phyloP scores from a whole-genome alignment of 2,888 invertebrate genomes.

The Cryptocephalus moraei region DNA sequence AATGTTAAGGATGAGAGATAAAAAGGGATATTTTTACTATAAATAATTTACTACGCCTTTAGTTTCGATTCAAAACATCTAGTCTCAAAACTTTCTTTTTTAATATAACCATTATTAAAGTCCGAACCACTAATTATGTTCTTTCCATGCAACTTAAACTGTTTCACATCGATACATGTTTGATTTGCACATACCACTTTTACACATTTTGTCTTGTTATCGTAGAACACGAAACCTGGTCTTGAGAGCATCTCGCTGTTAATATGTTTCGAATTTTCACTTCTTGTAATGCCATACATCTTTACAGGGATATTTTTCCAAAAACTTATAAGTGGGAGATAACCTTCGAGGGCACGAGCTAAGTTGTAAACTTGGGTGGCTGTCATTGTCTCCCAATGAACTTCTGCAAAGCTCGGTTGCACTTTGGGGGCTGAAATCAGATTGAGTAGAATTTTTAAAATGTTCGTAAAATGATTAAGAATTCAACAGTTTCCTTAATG shows the following conservation, averaged over 20 bases:
- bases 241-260: conserved; percentile 8
- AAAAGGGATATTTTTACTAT: too few relatives aligned
- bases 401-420: conserved; percentile 45
- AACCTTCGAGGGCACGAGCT: conserved; percentile 56
- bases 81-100: conserved; percentile 39
- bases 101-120: conserved; percentile 80
- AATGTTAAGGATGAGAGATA: too few relatives aligned
- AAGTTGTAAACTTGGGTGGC: conserved; percentile 59
- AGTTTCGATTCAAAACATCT: conserved; percentile 32
- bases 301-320: conserved; percentile 53
- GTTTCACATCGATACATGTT: conserved; percentile 53
- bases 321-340: conserved; percentile 51
- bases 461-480: too few relatives aligned
- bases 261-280: conserved; percentile 3
- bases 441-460: too few relatives aligned
- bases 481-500: too few relatives aligned
- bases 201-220: conserved; percentile 46
- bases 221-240: conserved; percentile 53
- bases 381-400: conserved; percentile 57
- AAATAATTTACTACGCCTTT: too few relatives aligned
- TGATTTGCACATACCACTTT: conserved; percentile 57
- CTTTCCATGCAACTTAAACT: conserved; percentile 56
- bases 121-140: conserved; percentile 66
- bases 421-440: conserved; percentile 60
- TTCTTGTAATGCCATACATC: conserved; percentile 41